Evolutionary conservation across 2,888 invertebrate genomes (phyloP), one percentile per base, ranked within the genome.

Genomic region (Physocephala rufipes): DNA sequence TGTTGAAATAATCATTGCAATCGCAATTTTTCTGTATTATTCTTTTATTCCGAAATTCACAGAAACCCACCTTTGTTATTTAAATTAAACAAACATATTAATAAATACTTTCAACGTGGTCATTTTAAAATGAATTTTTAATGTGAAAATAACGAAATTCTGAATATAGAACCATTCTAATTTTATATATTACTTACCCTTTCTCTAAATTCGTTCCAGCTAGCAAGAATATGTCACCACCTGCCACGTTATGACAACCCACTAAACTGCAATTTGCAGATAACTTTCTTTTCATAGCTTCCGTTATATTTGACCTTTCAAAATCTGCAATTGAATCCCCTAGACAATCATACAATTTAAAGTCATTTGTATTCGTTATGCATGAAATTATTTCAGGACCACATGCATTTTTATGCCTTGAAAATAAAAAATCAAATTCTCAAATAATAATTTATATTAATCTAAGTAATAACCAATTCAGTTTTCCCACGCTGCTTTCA

Each of bases 401-500:
- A 70, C 87, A 79, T 1, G 79, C 77, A 72, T 82, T 80, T 28
- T 78, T 80, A 72, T 87, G 85, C 85, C 82, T 80, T 21, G 13
- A 45, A 71, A 24, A 28, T 58, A 28, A 24, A 58, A 2, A 49
- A n/a, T 49, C 21, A 49, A 12, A 19, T 21, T 28, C 36, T 19
- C 43, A 36, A 67, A 28, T 19, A 7, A 45, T 2, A 61, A 21
- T 26, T 61, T 9, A 21, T 36, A 49, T 47, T 43, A 47, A 9
- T 28, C 36, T 15, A 58, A 19, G 4, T 16, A 62, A 16, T 68
- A 63, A 82, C 91, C 91, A 92, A 19, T 87, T 82, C 1, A 92
- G 77, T 75, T 87, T 89, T 75, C 90, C 92, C 67, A 96, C 90
- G 16, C 93, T 92, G 73, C 91, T 92, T 80, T 93, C 92, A 0